phyloP scores from a whole-genome alignment of 2,888 invertebrate genomes.

The Apodemia hepburni region DNA sequence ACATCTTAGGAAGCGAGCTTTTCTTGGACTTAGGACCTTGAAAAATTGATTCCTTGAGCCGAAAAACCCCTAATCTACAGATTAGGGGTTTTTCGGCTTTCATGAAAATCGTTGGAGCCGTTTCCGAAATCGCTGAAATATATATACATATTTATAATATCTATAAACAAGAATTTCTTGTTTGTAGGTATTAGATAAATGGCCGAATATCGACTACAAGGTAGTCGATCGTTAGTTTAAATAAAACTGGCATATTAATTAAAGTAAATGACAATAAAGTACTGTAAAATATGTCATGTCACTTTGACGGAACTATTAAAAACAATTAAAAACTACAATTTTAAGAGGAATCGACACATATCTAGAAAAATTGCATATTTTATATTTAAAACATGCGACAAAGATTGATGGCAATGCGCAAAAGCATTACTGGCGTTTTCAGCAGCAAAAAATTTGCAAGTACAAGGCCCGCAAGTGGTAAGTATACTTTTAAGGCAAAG shows the following conservation, averaged over 20 bases:
- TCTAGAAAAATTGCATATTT: background rate
- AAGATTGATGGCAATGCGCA: slow-evolving; percentile 4
- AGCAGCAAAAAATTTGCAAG: slow-evolving; percentile 8
- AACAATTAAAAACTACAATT: background rate
- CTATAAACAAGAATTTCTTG: too few species aligned
- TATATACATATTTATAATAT: too few species aligned
- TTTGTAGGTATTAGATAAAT: too few species aligned
- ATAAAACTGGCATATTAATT: slow-evolving; percentile 2
- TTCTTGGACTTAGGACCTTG: too few species aligned
- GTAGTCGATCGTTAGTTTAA: too few species aligned
- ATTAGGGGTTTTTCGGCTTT: too few species aligned
- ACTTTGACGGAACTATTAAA: background rate
- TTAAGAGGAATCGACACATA: background rate
- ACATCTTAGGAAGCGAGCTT: too few species aligned
- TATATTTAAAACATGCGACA: background rate
- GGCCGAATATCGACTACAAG: too few species aligned
- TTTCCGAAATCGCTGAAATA: too few species aligned
- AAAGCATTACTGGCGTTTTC: background rate
- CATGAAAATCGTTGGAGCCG: too few species aligned
- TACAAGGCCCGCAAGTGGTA: background rate
- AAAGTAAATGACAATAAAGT: background rate
- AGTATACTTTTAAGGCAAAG: background rate
- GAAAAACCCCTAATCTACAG: too few species aligned
- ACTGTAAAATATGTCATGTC: background rate
- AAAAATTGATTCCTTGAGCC: too few species aligned